A percentile compares a stretch with the other conserved stretches of the same genome.
phyloP scores from a whole-genome alignment of 2,888 invertebrate species.

The Leuctra nigra region DNA sequence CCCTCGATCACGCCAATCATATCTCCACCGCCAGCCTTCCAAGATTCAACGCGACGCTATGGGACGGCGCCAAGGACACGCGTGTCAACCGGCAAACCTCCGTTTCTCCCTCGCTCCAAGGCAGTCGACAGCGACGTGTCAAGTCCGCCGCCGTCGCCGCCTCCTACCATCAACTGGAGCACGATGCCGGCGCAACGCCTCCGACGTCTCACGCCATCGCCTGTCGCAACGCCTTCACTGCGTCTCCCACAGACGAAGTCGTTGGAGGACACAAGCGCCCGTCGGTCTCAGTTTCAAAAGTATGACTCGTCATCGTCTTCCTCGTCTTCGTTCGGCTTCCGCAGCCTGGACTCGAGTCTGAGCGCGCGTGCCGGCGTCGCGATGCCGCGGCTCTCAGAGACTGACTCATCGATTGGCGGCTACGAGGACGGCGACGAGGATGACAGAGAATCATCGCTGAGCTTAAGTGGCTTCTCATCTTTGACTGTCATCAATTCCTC shows the following conservation, averaged over 20 bases:
- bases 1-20: constrained; percentile 63
- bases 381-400: constrained; percentile 40
- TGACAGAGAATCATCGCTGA: constrained; percentile 36
- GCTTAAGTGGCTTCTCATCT: constrained; percentile 24
- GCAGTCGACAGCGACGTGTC: constrained; percentile 48
- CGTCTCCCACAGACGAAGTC: constrained; percentile 48
- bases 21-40: constrained; percentile 63
- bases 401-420: constrained; percentile 47
- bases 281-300: constrained; percentile 51
- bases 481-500: constrained; percentile 23
- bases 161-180: constrained; percentile 39
- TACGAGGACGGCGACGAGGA: constrained; percentile 48
- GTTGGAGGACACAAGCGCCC: constrained; percentile 45
- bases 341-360: constrained; percentile 54
- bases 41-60: constrained; percentile 33
- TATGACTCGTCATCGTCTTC: constrained; percentile 42
- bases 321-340: constrained; percentile 53
- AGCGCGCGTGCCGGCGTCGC: constrained; percentile 42
- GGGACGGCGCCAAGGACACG: constrained; percentile 35
- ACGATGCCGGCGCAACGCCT: constrained; percentile 36
- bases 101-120: constrained; percentile 47
- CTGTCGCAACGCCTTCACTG: constrained; percentile 32
- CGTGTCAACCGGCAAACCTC: constrained; percentile 41
- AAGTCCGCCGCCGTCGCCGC: constrained; percentile 46
- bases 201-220: constrained; percentile 33